These are phyloP conservation scores for Sapajus apella DNA, from an alignment of 2,113 vertebrate genomes.

Conservation along the genomic window DNA sequence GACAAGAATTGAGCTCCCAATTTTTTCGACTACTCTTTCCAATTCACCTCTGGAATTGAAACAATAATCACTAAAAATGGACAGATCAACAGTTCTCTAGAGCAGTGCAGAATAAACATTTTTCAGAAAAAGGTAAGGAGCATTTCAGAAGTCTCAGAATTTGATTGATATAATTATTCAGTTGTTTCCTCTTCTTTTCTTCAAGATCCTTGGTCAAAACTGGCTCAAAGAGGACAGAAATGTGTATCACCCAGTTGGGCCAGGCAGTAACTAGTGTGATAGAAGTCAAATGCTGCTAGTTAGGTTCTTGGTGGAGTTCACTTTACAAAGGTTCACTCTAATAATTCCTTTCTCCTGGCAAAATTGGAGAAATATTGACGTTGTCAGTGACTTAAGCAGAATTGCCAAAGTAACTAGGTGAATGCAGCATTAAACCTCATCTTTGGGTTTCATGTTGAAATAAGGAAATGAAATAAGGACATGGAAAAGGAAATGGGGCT, in stretches of 20 bases:
- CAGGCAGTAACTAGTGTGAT: background rate
- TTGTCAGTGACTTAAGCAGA: background rate
- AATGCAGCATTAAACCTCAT: background rate
- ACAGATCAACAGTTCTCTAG: background rate
- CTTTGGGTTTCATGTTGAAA: background rate
- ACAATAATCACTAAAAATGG: background rate
- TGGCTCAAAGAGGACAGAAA: background rate
- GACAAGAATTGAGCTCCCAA: background rate
- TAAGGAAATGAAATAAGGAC: background rate
- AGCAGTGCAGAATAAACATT: background rate
- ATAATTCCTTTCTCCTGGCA: background rate
- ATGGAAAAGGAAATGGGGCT: background rate
- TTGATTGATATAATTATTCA: background rate
- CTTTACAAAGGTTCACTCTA: rapidly evolving
- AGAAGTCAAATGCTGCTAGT: background rate
- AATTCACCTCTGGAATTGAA: background rate
- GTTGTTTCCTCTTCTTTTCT: background rate
- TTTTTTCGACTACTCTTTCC: background rate
- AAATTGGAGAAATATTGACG: background rate
- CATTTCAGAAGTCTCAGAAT: background rate
- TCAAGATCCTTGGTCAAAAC: background rate
- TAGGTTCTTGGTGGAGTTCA: background rate
- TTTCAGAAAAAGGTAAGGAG: background rate
- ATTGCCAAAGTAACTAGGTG: background rate
- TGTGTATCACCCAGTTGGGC: background rate